phyloP scores from a whole-genome alignment of 2,797 vertebrate genomes.

The Iguana delicatissima region DNA sequence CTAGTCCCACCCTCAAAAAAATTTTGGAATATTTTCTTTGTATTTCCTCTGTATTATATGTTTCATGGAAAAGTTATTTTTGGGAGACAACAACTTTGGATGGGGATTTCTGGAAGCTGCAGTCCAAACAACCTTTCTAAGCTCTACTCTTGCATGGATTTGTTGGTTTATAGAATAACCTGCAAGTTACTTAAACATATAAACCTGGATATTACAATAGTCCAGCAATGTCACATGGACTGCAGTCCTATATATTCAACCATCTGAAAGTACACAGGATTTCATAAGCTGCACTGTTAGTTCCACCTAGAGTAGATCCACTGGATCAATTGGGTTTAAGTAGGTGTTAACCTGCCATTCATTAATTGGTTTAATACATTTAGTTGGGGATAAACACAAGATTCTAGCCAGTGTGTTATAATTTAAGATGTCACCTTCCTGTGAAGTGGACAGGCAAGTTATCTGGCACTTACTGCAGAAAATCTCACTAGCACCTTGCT shows the following conservation, averaged over 20 bases:
- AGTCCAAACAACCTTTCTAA: too few species aligned
- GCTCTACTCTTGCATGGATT: not conserved
- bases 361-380: too few species aligned
- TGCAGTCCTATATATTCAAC: not conserved
- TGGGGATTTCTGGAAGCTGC: too few species aligned
- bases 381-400: too few species aligned
- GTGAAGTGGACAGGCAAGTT: not conserved
- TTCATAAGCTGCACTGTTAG: too few species aligned
- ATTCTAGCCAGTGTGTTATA: too few species aligned
- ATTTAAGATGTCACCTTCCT: too few species aligned
- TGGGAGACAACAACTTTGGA: not conserved
- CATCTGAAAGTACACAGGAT: not conserved
- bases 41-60: not conserved
- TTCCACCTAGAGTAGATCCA: too few species aligned
- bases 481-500: not conserved
- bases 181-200: not conserved
- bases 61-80: not conserved
- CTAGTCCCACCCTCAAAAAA: too few species aligned
- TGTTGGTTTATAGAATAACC: not conserved
- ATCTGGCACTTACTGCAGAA: not conserved
- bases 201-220: not conserved
- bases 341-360: too few species aligned
- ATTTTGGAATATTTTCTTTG: too few species aligned
- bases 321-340: too few species aligned
- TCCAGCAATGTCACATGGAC: not conserved